These are phyloP conservation scores for Calyptommatus sinebrachiatus DNA, from an alignment of 2,113 vertebrate species.

Conservation along the genomic window DNA sequence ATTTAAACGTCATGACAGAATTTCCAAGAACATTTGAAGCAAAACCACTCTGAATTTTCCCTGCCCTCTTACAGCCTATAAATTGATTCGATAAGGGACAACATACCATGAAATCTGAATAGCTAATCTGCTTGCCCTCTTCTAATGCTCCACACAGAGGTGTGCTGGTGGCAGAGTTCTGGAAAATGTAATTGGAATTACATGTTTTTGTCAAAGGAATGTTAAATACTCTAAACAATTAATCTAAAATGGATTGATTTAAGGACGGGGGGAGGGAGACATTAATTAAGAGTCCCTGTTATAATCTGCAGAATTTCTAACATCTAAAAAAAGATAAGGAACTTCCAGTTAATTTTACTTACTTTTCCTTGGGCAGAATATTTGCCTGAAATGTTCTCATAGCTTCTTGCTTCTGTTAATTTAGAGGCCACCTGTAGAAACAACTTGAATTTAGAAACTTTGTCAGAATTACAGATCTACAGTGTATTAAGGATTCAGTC, in stretches of 20 bases:
- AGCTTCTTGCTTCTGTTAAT: neutral
- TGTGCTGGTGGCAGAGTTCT: slow-evolving; percentile 19
- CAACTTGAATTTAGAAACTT: neutral
- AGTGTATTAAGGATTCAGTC: neutral
- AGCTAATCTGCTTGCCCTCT: slow-evolving; percentile 22
- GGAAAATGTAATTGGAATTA: slow-evolving; percentile 29
- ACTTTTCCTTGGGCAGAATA: neutral
- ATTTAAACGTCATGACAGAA: neutral
- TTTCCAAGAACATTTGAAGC: neutral
- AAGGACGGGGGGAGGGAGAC: neutral
- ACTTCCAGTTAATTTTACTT: neutral
- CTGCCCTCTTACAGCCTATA: neutral
- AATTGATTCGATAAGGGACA: neutral
- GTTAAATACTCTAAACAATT: neutral
- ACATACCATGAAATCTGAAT: slow-evolving; percentile 31
- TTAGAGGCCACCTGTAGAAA: slow-evolving; percentile 6
- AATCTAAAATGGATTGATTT: neutral
- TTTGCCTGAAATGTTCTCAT: slow-evolving; percentile 3
- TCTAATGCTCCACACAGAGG: slow-evolving; percentile 15
- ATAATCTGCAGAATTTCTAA: neutral
- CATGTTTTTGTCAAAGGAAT: neutral
- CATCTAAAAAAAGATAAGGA: neutral
- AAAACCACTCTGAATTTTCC: neutral
- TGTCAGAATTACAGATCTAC: neutral
- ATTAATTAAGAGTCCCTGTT: neutral